Percentiles rank a stretch among this genome's conserved stretches.
These are phyloP conservation scores for Neoascia interrupta DNA, from an alignment of 2,888 invertebrate species.

Conservation along the genomic window DNA sequence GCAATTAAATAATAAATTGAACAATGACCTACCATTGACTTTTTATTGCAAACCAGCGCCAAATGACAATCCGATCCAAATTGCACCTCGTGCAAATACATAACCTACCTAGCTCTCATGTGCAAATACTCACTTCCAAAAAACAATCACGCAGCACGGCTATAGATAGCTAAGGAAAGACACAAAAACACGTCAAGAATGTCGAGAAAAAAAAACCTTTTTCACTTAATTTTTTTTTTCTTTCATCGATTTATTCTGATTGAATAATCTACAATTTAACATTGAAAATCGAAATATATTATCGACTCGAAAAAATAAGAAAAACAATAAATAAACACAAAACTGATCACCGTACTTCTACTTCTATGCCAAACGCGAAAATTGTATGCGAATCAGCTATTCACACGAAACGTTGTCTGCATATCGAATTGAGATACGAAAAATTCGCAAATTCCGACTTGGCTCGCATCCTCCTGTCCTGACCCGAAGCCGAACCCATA, in stretches of 20 bases:
- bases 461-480: conserved; percentile 16
- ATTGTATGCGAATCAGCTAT: conserved; percentile 31
- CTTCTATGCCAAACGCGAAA: conserved; percentile 28
- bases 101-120: too few relatives aligned
- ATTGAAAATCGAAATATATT: conserved; percentile 44
- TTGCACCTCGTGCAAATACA: too few relatives aligned
- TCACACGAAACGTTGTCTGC: conserved; percentile 40
- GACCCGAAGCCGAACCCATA: not conserved
- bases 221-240: not conserved
- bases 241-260: conserved; percentile 20
- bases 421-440: conserved; percentile 38
- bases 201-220: not conserved
- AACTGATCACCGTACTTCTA: conserved; percentile 18
- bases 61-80: too few relatives aligned
- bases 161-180: too few relatives aligned
- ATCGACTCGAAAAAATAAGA: conserved; percentile 6
- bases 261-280: conserved; percentile 48
- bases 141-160: too few relatives aligned
- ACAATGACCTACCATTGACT: too few relatives aligned
- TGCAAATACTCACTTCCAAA: too few relatives aligned
- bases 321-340: conserved; percentile 17
- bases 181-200: too few relatives aligned
- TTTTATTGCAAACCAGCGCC: too few relatives aligned
- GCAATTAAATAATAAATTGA: too few relatives aligned
- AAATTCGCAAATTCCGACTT: conserved; percentile 18